A percentile compares a stretch with the other conserved stretches of the same genome.
Evolutionary conservation across 1,140 invertebrate species (phyloP).

Genomic region (Pemphigus obesinymphae): DNA sequence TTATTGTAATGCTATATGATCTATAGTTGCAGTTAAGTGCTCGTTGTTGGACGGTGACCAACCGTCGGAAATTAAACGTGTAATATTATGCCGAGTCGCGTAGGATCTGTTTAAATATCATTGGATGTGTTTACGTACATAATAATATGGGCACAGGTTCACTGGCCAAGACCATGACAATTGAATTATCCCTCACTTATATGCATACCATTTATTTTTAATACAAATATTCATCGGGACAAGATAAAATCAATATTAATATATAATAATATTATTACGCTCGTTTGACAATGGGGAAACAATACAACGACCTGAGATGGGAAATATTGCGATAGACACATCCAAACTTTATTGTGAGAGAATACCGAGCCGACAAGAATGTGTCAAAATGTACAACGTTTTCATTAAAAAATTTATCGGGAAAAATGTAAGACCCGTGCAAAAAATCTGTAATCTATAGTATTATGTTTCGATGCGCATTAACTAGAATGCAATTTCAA

Average conservation of each 20-base stretch:
- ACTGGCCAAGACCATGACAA: conserved; percentile 31
- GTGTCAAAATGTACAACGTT: background rate
- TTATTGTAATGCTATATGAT: background rate
- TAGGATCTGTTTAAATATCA: conserved; percentile 5
- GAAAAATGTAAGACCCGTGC: background rate
- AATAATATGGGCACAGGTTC: background rate
- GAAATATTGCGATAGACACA: background rate
- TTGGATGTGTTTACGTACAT: background rate
- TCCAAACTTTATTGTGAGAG: background rate
- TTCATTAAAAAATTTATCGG: background rate
- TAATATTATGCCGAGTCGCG: conserved; percentile 7
- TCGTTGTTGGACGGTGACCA: background rate
- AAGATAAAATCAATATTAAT: background rate
- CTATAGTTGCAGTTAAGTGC: background rate
- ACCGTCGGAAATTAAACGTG: background rate
- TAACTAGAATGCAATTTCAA: background rate
- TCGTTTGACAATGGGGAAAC: background rate
- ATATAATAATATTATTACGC: background rate
- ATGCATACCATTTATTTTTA: conserved; percentile 1
- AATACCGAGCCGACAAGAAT: background rate
- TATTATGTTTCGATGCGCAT: background rate
- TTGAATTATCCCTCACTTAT: conserved; percentile 19
- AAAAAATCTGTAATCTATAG: background rate
- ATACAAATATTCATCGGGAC: background rate
- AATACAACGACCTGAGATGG: background rate